Conservation (phyloP, 1,140 invertebrate genomes). For the Sweltsa coloradensis region DNA sequence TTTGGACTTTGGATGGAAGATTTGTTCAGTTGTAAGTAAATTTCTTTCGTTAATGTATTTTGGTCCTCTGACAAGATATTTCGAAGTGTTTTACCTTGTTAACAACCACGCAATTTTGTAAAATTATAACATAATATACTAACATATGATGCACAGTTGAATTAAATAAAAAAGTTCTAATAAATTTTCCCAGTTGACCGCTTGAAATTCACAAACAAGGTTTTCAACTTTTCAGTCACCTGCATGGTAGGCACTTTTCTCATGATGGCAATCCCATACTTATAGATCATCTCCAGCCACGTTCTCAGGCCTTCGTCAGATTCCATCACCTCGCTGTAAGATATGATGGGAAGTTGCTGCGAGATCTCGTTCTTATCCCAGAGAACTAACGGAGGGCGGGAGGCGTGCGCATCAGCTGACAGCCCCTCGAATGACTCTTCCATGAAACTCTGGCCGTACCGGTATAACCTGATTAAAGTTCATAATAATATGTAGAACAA, state of each 20-base stretch:
- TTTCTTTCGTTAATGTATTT: too few relatives aligned
- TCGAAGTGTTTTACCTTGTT: too few relatives aligned
- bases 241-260: slow-evolving; percentile 19
- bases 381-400: slow-evolving; percentile 19
- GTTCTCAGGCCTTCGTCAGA: slow-evolving; percentile 23
- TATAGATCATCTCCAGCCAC: slow-evolving; percentile 28
- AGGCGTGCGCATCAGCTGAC: slow-evolving; percentile 15
- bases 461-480: slow-evolving; percentile 22
- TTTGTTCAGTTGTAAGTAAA: too few relatives aligned
- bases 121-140: too few relatives aligned
- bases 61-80: too few relatives aligned
- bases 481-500: not conserved
- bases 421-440: slow-evolving; percentile 24
- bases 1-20: too few relatives aligned
- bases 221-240: too few relatives aligned
- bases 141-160: too few relatives aligned
- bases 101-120: too few relatives aligned
- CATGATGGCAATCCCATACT: slow-evolving; percentile 27
- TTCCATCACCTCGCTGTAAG: slow-evolving; percentile 26
- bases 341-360: slow-evolving; percentile 26
- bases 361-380: slow-evolving; percentile 26
- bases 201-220: not conserved
- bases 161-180: too few relatives aligned
- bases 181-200: not conserved
- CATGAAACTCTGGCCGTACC: slow-evolving; percentile 28